These are phyloP conservation scores for Papilio dardanus DNA, from an alignment of 1,140 invertebrate species.

Conservation along the genomic window DNA sequence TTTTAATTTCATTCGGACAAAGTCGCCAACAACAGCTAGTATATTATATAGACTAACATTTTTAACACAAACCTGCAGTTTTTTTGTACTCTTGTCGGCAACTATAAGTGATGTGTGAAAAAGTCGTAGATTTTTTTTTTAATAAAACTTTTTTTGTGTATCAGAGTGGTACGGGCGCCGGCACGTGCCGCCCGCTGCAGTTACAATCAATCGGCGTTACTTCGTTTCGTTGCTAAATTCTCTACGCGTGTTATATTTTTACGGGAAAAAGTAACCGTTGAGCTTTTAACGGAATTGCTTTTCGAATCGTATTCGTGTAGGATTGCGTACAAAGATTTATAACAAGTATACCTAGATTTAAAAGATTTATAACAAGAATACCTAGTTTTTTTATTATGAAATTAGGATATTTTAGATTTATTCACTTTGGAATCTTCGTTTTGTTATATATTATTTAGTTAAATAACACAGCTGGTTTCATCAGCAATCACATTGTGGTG, in stretches of 20 bases:
- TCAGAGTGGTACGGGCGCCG: neutral
- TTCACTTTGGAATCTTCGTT: no score
- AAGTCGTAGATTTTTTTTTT: neutral
- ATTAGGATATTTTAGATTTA: no score
- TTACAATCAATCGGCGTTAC: conserved; percentile 16
- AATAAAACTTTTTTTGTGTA: neutral
- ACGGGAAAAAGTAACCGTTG: conserved; percentile 18
- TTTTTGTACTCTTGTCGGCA: neutral
- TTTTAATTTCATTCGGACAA: no score
- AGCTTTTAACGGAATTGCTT: conserved; percentile 34
- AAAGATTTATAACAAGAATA: no score
- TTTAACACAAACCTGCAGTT: no score
- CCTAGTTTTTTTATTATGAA: no score
- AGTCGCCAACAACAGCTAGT: no score
- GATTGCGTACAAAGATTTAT: conserved; percentile 32
- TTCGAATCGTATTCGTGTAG: conserved; percentile 23
- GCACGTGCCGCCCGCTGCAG: neutral
- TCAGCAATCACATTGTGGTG: neutral
- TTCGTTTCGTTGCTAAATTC: conserved; percentile 23
- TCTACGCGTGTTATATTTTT: conserved; percentile 33
- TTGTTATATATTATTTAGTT: no score
- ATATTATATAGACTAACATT: no score
- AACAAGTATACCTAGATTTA: no score
- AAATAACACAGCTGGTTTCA: neutral
- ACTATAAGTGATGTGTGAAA: neutral